Evolutionary conservation across 2,797 vertebrate genomes (phyloP).

Genomic region (Hippoglossus hippoglossus): DNA sequence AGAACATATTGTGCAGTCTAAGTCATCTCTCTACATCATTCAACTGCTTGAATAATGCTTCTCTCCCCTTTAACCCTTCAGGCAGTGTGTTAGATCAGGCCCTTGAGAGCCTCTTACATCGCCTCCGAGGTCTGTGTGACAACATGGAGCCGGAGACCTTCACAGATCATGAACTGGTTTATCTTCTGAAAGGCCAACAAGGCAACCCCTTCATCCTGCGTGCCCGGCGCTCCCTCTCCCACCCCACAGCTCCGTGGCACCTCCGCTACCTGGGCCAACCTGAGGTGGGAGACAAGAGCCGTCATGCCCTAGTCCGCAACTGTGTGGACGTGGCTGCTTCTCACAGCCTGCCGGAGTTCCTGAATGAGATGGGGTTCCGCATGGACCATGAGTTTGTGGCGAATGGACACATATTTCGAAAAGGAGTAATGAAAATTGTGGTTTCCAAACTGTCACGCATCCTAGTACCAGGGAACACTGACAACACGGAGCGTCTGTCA

Average conservation of each 20-base stretch:
- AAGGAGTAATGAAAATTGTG: slow-evolving; percentile 94
- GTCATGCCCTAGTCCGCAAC: slow-evolving; percentile 93
- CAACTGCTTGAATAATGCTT: not conserved
- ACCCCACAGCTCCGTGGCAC: slow-evolving; percentile 91
- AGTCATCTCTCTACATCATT: not conserved
- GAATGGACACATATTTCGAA: slow-evolving; percentile 94
- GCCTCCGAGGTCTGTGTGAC: slow-evolving; percentile 95
- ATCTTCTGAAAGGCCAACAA: slow-evolving; percentile 96
- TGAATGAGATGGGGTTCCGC: slow-evolving; percentile 98
- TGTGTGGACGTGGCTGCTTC: slow-evolving; percentile 96
- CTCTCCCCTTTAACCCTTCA: slow-evolving; percentile 51
- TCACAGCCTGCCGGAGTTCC: slow-evolving; percentile 93
- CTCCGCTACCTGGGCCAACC: slow-evolving; percentile 96
- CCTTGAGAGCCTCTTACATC: slow-evolving; percentile 94
- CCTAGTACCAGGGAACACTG: slow-evolving; percentile 91
- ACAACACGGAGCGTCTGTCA: slow-evolving; percentile 93
- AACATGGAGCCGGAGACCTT: slow-evolving; percentile 97
- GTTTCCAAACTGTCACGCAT: slow-evolving; percentile 97
- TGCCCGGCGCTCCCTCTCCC: slow-evolving; percentile 91
- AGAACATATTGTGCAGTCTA: not conserved
- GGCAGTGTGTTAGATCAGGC: slow-evolving; percentile 96
- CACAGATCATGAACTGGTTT: slow-evolving; percentile 95
- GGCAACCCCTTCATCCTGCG: slow-evolving; percentile 96
- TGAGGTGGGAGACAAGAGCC: slow-evolving; percentile 96
- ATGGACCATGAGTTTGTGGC: slow-evolving; percentile 99